Evolutionary conservation across 1,140 invertebrate genomes (phyloP), one percentile per base, ranked within the genome.

Genomic region (Acromyrmex echinatior): DNA sequence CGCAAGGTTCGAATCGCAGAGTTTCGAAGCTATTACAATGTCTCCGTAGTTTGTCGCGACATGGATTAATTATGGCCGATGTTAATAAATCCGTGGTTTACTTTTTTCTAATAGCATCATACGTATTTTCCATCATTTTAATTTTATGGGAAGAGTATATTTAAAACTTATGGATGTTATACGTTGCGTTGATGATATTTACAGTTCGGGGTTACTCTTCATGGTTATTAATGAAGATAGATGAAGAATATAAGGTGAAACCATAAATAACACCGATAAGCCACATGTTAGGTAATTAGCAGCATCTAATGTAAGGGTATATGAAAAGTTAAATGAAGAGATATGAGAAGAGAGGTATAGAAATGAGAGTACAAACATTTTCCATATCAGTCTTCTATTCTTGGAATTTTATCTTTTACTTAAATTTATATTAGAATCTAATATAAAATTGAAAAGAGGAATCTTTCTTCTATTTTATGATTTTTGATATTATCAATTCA

Each of bases 1-100:
- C 70, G 68, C 80, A 49, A 84, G 39, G 39, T 76, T 63, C 28
- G 45, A 84, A 76, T 74, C 39, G 70, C 2, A 9, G 25, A 31
- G 80, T 84, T 76, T 49, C 56, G 18, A 84, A 84, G 73, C 45
- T 84, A 84, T 76, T 51, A 56, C 56, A 45, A 84, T 25, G 68
- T 60, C 58, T 74, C 56, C 70, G 39, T 49, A 82, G 80, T 74
- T 82, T 39, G 53, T 62, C 66, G 56, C 25, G 80, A 84, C 70
- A 60, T 60, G 70, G 56, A 84, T 84, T 74, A 62, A 84, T 84
- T 76, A 74, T 74, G 56, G 56, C 14, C 56, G 39, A 62, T 39
- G 39, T 84, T 84, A 84, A 76, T 84, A 74, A 84, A 76, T 62
- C 39, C 39, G 6, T 51, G 14, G 56, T 35, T 76, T 63, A 76